Evolutionary conservation across 2,113 vertebrate species (phyloP).

Genomic region (Podocnemis expansa): DNA sequence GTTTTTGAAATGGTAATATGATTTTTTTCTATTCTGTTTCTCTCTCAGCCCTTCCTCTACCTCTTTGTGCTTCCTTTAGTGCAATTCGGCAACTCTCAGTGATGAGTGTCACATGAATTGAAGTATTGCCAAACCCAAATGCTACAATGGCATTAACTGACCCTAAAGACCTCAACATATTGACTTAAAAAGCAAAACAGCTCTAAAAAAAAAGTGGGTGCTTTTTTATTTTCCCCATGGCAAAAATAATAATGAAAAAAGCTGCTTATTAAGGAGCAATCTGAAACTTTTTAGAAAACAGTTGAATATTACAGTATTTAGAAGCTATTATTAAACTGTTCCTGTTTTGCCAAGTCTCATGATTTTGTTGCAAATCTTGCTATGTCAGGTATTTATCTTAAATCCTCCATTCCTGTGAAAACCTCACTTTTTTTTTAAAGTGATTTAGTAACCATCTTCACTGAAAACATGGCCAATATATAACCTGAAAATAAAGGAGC

Average conservation of each 20-base stretch:
- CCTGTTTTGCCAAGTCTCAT: background rate
- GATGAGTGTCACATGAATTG: background rate
- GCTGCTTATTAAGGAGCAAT: background rate
- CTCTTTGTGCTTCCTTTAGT: background rate
- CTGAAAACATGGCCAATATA: background rate
- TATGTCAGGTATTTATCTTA: background rate
- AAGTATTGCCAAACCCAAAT: background rate
- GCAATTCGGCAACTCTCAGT: accelerated
- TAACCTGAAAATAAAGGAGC: background rate
- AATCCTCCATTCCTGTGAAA: background rate
- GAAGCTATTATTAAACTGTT: background rate
- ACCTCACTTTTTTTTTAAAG: background rate
- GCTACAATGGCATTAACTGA: background rate
- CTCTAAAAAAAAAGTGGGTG: background rate
- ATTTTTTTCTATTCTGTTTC: background rate
- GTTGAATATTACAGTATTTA: background rate
- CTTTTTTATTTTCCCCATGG: background rate
- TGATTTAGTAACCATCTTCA: background rate
- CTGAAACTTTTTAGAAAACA: background rate
- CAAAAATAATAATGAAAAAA: background rate
- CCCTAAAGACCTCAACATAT: background rate
- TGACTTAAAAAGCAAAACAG: background rate
- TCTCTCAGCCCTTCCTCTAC: background rate
- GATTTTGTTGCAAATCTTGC: background rate
- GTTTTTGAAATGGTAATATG: background rate